Evolutionary conservation across 2,113 vertebrate genomes (phyloP).

Genomic region (Cisticola juncidis): DNA sequence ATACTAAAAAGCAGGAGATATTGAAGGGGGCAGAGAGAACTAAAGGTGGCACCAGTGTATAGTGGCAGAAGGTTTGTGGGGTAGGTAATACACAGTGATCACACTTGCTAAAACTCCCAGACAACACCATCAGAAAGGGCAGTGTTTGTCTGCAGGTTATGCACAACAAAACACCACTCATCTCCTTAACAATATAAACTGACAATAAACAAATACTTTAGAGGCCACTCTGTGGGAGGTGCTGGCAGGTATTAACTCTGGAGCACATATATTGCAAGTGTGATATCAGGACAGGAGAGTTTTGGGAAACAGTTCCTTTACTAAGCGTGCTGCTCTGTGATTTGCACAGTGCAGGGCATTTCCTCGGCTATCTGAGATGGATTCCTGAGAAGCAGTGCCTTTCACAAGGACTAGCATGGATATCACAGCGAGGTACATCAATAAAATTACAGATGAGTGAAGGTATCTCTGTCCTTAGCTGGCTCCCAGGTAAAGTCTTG

Average conservation of each 20-base stretch:
- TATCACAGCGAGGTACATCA: background rate
- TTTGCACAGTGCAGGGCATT: background rate
- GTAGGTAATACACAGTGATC: background rate
- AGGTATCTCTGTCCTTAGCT: background rate
- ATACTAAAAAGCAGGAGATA: constrained; percentile 22
- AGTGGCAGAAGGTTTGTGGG: background rate
- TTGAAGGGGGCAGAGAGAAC: background rate
- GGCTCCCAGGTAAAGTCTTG: background rate
- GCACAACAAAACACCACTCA: background rate
- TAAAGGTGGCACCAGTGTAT: background rate
- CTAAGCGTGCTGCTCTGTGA: background rate
- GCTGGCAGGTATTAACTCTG: background rate
- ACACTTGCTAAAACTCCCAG: background rate
- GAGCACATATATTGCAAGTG: background rate
- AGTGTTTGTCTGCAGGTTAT: background rate
- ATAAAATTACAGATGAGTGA: background rate
- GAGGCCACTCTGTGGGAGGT: background rate
- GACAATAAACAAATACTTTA: background rate
- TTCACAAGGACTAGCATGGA: rapidly evolving
- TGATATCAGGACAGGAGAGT: background rate
- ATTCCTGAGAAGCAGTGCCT: background rate
- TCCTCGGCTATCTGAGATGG: background rate
- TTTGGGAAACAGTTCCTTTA: background rate
- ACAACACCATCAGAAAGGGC: rapidly evolving
- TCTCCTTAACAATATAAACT: background rate